phyloP scores from a whole-genome alignment of 30 jellyfish, hydroid and myxozoan species.

The Hydractinia symbiolongicarpus region DNA sequence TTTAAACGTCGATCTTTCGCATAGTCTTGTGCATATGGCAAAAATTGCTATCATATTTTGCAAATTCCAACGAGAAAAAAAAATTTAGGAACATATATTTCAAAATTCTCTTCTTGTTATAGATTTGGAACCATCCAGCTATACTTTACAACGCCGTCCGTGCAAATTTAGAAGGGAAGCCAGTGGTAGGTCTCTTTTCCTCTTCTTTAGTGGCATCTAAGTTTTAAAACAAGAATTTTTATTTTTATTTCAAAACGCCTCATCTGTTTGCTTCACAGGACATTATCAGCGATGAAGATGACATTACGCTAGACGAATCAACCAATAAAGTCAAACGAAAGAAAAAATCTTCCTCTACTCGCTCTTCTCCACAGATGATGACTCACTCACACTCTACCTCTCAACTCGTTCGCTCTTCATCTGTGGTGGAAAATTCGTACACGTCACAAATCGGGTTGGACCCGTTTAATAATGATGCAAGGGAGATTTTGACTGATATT shows the following conservation, averaged over 20 bases:
- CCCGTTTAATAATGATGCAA: slow-evolving; percentile 53
- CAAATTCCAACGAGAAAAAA: too few relatives aligned
- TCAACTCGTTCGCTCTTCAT: not conserved
- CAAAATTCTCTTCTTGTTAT: not conserved
- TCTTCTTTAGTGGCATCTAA: not conserved
- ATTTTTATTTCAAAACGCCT: not conserved
- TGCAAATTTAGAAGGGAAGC: slow-evolving; percentile 55
- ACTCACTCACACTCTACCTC: not conserved
- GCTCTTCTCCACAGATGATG: not conserved
- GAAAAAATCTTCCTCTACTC: slow-evolving; percentile 5
- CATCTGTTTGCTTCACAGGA: slow-evolving; percentile 3
- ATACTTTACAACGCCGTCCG: slow-evolving; percentile 75
- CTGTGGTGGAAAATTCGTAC: not conserved
- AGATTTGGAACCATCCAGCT: slow-evolving; percentile 98
- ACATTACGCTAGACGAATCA: slow-evolving; percentile 41
- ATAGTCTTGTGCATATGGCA: too few relatives aligned
- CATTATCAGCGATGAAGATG: slow-evolving; percentile 44
- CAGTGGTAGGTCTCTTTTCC: slow-evolving; percentile 29
- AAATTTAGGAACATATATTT: too few relatives aligned
- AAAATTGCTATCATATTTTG: too few relatives aligned
- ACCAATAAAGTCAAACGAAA: slow-evolving; percentile 16
- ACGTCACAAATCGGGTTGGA: slow-evolving; percentile 23
- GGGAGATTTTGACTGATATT: slow-evolving; percentile 40
- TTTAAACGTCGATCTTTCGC: too few relatives aligned
- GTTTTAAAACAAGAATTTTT: not conserved